Evolutionary conservation across 1,140 invertebrate genomes (phyloP), one percentile per base, ranked within the genome.

Genomic region (Solenopsis fugax): DNA sequence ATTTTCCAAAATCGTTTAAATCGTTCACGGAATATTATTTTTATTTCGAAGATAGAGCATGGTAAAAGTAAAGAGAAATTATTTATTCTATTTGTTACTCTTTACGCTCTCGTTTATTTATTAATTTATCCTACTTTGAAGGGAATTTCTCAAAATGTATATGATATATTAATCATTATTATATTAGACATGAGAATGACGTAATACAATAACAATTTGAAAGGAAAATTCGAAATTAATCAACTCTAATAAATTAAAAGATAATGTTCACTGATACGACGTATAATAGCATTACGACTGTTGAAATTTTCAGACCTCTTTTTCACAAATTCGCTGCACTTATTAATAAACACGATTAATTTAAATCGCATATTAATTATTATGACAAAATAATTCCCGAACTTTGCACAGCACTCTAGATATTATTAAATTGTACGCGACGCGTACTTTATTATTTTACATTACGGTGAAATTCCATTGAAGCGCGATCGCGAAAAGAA

Each of bases 81-180:
- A 50, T 62, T 75, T 41, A 64, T 64, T 7, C 5, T 37, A 12
- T 18, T 84, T 76, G 13, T 62, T 21, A 16, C 34, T 34, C 64
- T 45, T n/a, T 56, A 16, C n/a, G n/a, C 29, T 78, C 2, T 29
- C n/a, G 12, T 77, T 85, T 64, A 16, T 62, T 24, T 78, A n/a
- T 65, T 65, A 52, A 54, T 45, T 56, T 34, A 50, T 50, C 4
- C 34, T 24, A 24, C 18, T 12, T 18, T 45, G 7, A 12, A 72
- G 1, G 45, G 29, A 34, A 56, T 41, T 73, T 45, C 16, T 9
- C 4, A 45, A n/a, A 60, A 62, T 4, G 10, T 12, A 10, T 34
- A 13, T 13, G 6, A 58, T 24, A 76, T 56, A 75, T 41, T 29
- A 1, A 4, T 76, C 24, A 45, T 77, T 18, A 13, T 16, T 18